A percentile compares a stretch with the other conserved stretches of the same genome.
These are phyloP conservation scores for Drosophila kepulauana DNA, from an alignment of 1,140 invertebrate genomes.

Conservation along the genomic window DNA sequence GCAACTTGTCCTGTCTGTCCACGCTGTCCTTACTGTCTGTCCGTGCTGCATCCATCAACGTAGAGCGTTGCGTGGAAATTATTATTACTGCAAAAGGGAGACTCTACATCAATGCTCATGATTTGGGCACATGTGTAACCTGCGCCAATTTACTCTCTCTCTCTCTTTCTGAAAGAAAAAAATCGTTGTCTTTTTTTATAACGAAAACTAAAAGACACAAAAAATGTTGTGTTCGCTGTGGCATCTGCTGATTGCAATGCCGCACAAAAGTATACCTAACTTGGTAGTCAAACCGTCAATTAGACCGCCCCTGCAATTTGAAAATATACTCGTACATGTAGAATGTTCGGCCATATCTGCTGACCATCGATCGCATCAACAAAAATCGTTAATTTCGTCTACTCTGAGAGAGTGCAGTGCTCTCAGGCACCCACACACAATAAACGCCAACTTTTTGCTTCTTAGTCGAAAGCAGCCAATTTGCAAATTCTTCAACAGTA, in stretches of 20 bases:
- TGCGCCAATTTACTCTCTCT: conserved; percentile 75
- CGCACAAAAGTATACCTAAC: conserved; percentile 36
- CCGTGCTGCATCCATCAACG: conserved; percentile 66
- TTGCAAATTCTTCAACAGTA: conserved; percentile 53
- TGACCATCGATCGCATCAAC: not conserved
- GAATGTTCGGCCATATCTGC: not conserved
- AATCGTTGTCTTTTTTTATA: conserved; percentile 24
- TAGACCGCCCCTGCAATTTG: conserved; percentile 82
- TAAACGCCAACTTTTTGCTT: conserved; percentile 61
- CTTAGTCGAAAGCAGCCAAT: conserved; percentile 25
- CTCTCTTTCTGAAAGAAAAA: conserved; percentile 35
- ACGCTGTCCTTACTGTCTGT: conserved; percentile 12
- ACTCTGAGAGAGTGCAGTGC: not conserved
- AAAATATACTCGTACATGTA: conserved; percentile 38
- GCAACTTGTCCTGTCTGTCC: conserved; percentile 55
- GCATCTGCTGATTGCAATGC: conserved; percentile 78
- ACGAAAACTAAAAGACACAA: not conserved
- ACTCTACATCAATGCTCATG: conserved; percentile 59
- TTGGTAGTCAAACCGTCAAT: conserved; percentile 64
- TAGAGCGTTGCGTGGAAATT: conserved; percentile 49
- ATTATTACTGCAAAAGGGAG: conserved; percentile 24
- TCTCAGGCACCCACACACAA: conserved; percentile 71
- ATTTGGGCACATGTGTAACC: conserved; percentile 80
- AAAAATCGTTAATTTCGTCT: conserved; percentile 21
- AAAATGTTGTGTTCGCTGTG: conserved; percentile 42